phyloP scores from a whole-genome alignment of 2,113 vertebrate genomes.

The Pycnonotus jocosus region DNA sequence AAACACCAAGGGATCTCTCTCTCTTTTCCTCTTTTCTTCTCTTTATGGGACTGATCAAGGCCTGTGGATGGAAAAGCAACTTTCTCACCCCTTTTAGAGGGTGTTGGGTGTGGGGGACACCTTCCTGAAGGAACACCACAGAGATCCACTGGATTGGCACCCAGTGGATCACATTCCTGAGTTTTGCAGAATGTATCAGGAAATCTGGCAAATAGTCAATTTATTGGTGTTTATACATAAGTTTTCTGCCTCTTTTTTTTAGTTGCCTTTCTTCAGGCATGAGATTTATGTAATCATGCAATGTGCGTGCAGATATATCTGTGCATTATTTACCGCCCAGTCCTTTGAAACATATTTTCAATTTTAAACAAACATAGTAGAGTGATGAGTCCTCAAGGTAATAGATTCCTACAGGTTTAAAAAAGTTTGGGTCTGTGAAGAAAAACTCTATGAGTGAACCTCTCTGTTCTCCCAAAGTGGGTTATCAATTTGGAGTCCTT shows the following conservation, averaged over 20 bases:
- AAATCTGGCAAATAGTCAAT: neutral
- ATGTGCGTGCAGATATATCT: neutral
- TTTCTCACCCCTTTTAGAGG: neutral
- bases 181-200: neutral
- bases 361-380: neutral
- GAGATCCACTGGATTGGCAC: neutral
- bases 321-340: neutral
- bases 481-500: neutral
- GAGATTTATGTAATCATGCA: neutral
- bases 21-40: conserved; percentile 39
- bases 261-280: rapidly evolving
- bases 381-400: neutral
- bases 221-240: neutral
- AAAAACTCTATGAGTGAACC: neutral
- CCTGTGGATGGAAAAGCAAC: neutral
- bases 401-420: neutral
- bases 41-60: neutral
- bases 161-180: neutral
- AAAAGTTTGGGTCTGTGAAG: neutral
- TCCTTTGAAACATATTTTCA: neutral
- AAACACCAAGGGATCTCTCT: conserved; percentile 44
- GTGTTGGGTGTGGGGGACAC: neutral
- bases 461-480: rapidly evolving
- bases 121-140: neutral
- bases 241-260: neutral